A percentile compares a stretch with the other conserved stretches of the same genome.
Evolutionary conservation across 2,888 invertebrate species (phyloP).

Genomic region (Amblyjoppa proteus): DNA sequence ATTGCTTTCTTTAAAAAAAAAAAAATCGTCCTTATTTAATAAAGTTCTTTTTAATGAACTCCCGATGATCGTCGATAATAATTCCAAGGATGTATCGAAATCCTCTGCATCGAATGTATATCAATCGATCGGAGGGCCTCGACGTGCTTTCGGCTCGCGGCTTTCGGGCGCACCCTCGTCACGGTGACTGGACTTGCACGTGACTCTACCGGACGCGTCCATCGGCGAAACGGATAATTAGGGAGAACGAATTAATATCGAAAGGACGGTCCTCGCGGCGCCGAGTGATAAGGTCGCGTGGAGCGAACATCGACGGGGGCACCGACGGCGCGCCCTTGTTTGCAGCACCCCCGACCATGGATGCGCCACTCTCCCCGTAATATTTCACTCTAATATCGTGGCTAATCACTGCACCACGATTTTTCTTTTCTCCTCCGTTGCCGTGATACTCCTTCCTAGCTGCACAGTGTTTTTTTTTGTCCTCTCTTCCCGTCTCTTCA

Average conservation of each 20-base stretch:
- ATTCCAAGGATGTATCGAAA: not conserved
- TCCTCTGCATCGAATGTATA: constrained; percentile 14
- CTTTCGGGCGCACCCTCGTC: constrained; percentile 53
- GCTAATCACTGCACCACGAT: constrained; percentile 64
- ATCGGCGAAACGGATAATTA: constrained; percentile 64
- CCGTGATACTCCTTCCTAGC: constrained; percentile 19
- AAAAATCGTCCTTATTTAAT: too few species aligned
- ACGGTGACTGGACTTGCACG: constrained; percentile 47
- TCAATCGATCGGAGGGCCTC: constrained; percentile 38
- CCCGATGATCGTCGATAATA: constrained; percentile 12
- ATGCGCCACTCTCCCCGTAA: constrained; percentile 15
- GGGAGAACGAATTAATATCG: constrained; percentile 67
- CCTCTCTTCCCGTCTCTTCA: constrained; percentile 9
- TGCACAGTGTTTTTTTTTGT: not conserved
- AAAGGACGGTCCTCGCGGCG: constrained; percentile 20
- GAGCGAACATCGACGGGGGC: constrained; percentile 33
- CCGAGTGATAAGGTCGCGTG: constrained; percentile 39
- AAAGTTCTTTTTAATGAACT: too few species aligned
- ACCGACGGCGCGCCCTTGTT: constrained; percentile 61
- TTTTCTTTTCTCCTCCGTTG: constrained; percentile 9
- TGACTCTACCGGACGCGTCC: constrained; percentile 42
- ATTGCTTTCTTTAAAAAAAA: too few species aligned
- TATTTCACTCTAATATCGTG: constrained; percentile 55
- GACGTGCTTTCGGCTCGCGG: not conserved
- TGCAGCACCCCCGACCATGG: constrained; percentile 11